Evolutionary conservation across 2,888 invertebrate species (phyloP).

Genomic region (Cactoblastis cactorum): DNA sequence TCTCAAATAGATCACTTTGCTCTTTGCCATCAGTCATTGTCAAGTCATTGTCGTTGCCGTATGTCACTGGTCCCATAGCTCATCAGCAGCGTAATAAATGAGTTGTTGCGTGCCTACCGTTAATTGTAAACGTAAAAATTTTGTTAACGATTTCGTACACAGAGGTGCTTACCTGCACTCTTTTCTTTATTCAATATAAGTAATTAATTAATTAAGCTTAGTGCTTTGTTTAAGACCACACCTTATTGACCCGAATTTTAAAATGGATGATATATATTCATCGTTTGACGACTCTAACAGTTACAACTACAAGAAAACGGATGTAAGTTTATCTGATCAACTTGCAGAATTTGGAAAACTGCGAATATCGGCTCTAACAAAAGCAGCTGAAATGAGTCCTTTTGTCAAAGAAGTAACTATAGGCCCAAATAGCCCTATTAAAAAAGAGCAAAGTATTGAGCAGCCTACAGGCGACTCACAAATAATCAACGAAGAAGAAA

Average conservation of each 20-base stretch:
- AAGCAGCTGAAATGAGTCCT: conserved; percentile 76
- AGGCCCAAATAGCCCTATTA: conserved; percentile 56
- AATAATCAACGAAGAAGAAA: conserved; percentile 34
- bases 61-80: too few species aligned
- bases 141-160: too few species aligned
- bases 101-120: too few species aligned
- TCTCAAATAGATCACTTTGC: too few species aligned
- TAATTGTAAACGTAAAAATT: too few species aligned
- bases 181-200: not conserved
- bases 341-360: conserved; percentile 68
- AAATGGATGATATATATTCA: conserved; percentile 40
- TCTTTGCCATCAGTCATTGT: too few species aligned
- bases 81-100: too few species aligned
- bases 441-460: conserved; percentile 20
- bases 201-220: not conserved
- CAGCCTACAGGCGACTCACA: conserved; percentile 14
- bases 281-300: conserved; percentile 34
- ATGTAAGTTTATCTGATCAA: conserved; percentile 49
- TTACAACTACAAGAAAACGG: conserved; percentile 38
- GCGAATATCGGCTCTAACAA: conserved; percentile 79
- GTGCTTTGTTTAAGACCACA: not conserved
- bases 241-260: conserved; percentile 7
- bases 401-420: conserved; percentile 74
- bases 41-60: too few species aligned
- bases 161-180: too few species aligned